A percentile compares a stretch with the other conserved stretches of the same genome.
phyloP scores from a whole-genome alignment of 1,140 invertebrate species.

The Andricus grossulariae region DNA sequence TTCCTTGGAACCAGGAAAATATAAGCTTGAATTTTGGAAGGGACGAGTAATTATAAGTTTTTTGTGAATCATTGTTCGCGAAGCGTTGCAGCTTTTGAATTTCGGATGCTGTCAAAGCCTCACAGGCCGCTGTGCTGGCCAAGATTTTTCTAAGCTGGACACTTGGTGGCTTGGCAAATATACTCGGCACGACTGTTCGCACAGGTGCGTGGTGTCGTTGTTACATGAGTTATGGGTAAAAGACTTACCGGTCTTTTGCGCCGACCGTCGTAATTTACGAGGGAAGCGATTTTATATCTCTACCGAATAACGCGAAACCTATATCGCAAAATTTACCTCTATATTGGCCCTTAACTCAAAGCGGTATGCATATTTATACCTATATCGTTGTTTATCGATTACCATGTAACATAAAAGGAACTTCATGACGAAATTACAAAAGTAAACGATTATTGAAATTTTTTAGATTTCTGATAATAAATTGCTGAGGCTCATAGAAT shows the following conservation, averaged over 20 bases:
- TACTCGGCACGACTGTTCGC: constrained; percentile 51
- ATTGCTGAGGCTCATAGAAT: no score
- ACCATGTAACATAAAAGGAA: no score
- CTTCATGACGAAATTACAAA: no score
- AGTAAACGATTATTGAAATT: no score
- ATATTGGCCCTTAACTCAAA: constrained; percentile 3
- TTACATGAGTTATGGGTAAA: constrained; percentile 54
- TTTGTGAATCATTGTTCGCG: background rate
- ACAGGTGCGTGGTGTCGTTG: constrained; percentile 54
- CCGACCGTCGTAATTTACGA: constrained; percentile 44
- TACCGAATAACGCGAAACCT: constrained; percentile 1
- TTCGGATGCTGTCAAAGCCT: background rate
- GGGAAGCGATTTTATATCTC: constrained; percentile 29
- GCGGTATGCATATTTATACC: background rate
- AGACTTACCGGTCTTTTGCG: constrained; percentile 49
- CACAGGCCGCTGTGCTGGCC: constrained; percentile 46
- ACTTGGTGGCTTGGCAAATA: constrained; percentile 56
- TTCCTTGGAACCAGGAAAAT: no score
- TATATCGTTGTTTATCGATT: background rate
- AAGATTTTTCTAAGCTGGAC: constrained; percentile 56
- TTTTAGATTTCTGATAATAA: no score
- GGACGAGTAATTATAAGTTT: background rate
- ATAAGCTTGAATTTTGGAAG: no score
- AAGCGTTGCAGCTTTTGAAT: background rate
- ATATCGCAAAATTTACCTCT: constrained; percentile 14